Base-by-base conservation (phyloP, 2,797 vertebrate species). In the Myotis daubentonii region DNA sequence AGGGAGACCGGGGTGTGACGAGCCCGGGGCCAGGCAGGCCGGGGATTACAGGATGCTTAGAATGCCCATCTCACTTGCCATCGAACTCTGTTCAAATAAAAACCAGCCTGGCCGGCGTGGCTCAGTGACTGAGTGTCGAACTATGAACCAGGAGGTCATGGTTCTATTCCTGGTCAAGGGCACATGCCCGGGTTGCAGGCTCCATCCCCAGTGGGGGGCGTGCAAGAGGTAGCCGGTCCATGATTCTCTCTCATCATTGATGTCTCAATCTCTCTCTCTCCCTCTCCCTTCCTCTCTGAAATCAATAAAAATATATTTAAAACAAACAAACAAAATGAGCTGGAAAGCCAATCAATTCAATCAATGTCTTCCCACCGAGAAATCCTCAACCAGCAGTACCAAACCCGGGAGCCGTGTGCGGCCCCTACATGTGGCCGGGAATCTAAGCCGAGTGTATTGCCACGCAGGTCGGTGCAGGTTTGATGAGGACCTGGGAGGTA, bases 311-410 rank as follows among this genome's bases (percentile, higher is more conserved):
- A 53, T 53, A 53, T 53, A 53, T 22, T 53, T 20, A 22, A 53
- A 53, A 53, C 44, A 47, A 47, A 47, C 44, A 20, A 49, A 20
- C 6, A 53, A 53, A 53, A 20, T 17, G 5, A 89, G 38, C 23
- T 92, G 23, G 72, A 87, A 93, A 93, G 71, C 57, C 55, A 60
- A 95, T 88, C 93, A 94, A 81, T 91, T 91, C 33, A 82, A 53
- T 89, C 94, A 94, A 94, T 44, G 91, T n/a, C 72, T 84, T 79
- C 87, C 72, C 81, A 92, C 68, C 36, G 76, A 93, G 55, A 94
- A 49, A 89, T 12, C 15, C 23, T 82, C 81, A 66, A 62, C 36
- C 84, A 68, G 60, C 75, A 94, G 84, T 57, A 12, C 33, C 38
- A 79, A 49, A 49, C 53, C 49, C 6, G 13, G 12, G 28, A 85